Evolutionary conservation across 1,140 invertebrate genomes (phyloP).

Genomic region (Caenorhabditis inopinata): DNA sequence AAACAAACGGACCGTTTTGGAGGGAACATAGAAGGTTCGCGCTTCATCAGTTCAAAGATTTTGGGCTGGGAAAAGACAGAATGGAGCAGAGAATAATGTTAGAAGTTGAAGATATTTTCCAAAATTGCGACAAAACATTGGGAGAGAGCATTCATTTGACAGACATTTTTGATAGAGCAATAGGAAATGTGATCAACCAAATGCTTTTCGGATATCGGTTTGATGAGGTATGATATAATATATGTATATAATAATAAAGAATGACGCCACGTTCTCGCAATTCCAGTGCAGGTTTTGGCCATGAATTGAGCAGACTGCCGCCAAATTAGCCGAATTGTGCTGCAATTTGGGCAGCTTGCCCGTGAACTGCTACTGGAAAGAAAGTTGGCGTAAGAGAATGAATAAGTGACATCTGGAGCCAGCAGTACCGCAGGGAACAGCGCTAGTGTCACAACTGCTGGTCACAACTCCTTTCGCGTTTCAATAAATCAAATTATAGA

Average conservation of each 20-base stretch:
- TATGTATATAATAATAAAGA: no score
- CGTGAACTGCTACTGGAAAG: no score
- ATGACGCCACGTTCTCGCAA: no score
- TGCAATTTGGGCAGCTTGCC: no score
- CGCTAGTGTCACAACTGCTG: no score
- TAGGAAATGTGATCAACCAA: slow-evolving; percentile 47
- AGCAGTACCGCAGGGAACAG: no score
- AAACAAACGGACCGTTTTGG: slow-evolving; percentile 84
- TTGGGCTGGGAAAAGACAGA: slow-evolving; percentile 73
- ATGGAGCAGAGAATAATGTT: slow-evolving; percentile 39
- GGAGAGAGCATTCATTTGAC: slow-evolving; percentile 40
- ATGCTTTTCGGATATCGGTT: slow-evolving; percentile 41
- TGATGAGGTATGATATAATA: slow-evolving; percentile 32
- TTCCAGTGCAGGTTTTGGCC: no score
- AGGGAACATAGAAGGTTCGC: slow-evolving; percentile 85
- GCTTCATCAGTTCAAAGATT: slow-evolving; percentile 79
- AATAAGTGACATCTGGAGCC: no score
- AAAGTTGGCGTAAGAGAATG: no score
- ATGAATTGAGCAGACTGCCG: no score
- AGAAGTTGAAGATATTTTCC: slow-evolving; percentile 7
- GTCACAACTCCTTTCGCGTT: no score
- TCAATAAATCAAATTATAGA: not conserved
- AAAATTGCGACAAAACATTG: slow-evolving; percentile 40
- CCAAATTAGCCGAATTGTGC: no score
- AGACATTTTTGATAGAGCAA: slow-evolving; percentile 31